A percentile compares a stretch with the other conserved stretches of the same genome.
phyloP scores from a whole-genome alignment of 2,888 invertebrate genomes.

The Lasioglossum figueresi region DNA sequence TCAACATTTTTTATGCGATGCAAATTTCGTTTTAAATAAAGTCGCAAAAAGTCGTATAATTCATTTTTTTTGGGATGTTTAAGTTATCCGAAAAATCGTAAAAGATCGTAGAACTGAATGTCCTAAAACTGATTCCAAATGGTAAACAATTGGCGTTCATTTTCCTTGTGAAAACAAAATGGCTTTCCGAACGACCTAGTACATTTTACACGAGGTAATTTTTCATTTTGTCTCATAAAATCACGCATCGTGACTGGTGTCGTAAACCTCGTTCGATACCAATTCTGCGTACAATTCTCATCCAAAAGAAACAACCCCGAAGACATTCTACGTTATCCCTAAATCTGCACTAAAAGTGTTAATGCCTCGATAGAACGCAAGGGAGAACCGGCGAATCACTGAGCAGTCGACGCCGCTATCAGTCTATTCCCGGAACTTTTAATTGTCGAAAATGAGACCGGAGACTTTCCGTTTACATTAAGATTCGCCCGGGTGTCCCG shows the following conservation, averaged over 20 bases:
- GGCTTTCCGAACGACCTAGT: too few relatives aligned
- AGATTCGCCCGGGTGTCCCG: neutral
- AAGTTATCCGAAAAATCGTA: too few relatives aligned
- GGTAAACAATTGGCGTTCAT: too few relatives aligned
- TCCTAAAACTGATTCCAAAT: too few relatives aligned
- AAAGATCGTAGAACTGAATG: too few relatives aligned
- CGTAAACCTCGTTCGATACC: neutral
- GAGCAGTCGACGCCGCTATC: neutral
- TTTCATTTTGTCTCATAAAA: neutral
- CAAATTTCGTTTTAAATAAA: too few relatives aligned
- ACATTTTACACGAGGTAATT: too few relatives aligned
- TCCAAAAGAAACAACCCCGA: neutral
- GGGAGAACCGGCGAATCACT: neutral
- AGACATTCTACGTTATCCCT: neutral
- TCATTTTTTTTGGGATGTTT: too few relatives aligned
- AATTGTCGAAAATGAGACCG: slow-evolving; percentile 1
- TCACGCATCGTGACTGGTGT: neutral
- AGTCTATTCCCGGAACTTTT: neutral
- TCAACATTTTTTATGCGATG: too few relatives aligned
- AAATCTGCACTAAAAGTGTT: neutral
- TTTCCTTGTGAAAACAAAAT: too few relatives aligned
- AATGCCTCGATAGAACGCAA: neutral
- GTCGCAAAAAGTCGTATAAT: too few relatives aligned
- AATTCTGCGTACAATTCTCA: too few relatives aligned
- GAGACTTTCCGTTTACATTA: slow-evolving; percentile 3